Conservation (phyloP, 2,113 vertebrate species). For the Ranitomeya variabilis region DNA sequence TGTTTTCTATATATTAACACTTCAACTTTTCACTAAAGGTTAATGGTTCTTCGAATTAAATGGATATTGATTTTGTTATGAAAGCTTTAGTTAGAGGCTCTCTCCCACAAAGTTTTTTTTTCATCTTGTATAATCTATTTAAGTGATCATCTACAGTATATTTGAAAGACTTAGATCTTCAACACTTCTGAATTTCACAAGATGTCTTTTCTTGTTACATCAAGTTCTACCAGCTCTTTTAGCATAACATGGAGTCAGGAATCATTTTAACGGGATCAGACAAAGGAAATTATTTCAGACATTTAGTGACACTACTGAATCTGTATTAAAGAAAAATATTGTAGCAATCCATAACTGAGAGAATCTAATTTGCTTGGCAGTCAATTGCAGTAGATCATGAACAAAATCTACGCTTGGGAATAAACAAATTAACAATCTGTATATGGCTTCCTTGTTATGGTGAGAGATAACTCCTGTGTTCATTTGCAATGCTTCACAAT, state of each 20-base stretch:
- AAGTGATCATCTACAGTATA: not conserved
- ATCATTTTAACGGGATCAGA: conserved; percentile 13
- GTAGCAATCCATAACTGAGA: not conserved
- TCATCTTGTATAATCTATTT: not conserved
- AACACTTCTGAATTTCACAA: conserved; percentile 11
- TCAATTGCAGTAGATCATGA: not conserved
- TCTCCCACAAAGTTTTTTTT: not conserved
- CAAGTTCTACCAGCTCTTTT: not conserved
- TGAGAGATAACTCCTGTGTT: not conserved
- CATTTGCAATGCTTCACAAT: not conserved
- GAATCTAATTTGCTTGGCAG: conserved; percentile 5
- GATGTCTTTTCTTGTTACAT: conserved; percentile 1
- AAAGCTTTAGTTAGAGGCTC: not conserved
- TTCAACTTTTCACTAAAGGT: not conserved
- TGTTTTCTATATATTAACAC: not conserved
- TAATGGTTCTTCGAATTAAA: not conserved
- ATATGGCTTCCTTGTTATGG: not conserved
- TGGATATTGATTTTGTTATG: not conserved
- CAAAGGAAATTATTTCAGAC: conserved; percentile 12
- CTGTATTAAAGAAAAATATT: not conserved
- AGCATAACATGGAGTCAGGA: not conserved
- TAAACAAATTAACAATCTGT: conserved; percentile 1
- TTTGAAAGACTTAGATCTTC: not conserved
- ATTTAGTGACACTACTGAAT: conserved; percentile 1
- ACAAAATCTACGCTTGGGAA: not conserved